A percentile compares a stretch with the other conserved stretches of the same genome.
phyloP scores from a whole-genome alignment of 1,140 invertebrate species.

The Sycophaga agraensis region DNA sequence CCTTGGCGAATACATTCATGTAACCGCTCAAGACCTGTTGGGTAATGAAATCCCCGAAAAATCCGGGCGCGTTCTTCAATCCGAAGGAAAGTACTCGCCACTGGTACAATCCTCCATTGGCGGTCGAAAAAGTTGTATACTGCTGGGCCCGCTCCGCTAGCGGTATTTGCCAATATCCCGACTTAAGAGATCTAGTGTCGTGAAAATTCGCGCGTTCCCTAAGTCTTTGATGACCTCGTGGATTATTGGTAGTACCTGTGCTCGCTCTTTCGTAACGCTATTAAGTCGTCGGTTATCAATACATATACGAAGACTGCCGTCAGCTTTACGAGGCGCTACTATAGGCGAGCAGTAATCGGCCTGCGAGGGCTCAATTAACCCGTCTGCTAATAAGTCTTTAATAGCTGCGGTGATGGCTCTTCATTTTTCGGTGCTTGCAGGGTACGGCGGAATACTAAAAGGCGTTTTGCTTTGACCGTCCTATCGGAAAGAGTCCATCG shows the following conservation, averaged over 20 bases:
- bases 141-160: conserved; percentile 39
- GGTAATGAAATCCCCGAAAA: too few species aligned
- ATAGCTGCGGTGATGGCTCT: too few species aligned
- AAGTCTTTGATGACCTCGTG: conserved; percentile 34
- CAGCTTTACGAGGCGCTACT: conserved; percentile 45
- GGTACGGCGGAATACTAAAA: too few species aligned
- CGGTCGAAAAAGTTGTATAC: too few species aligned
- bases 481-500: too few species aligned
- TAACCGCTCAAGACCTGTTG: too few species aligned
- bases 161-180: conserved; percentile 48
- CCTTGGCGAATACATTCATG: conserved; percentile 32
- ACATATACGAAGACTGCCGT: conserved; percentile 53
- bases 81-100: too few species aligned
- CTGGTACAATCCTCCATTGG: too few species aligned
- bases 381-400: conserved; percentile 30
- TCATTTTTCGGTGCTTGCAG: too few species aligned
- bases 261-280: conserved; percentile 42
- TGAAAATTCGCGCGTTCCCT: conserved; percentile 32
- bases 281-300: conserved; percentile 55
- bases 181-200: conserved; percentile 40
- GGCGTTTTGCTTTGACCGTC: too few species aligned
- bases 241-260: conserved; percentile 35
- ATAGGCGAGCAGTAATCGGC: conserved; percentile 42
- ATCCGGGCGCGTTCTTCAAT: too few species aligned
- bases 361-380: conserved; percentile 36